phyloP scores from a whole-genome alignment of 2,113 vertebrate species.

The Solea senegalensis region DNA sequence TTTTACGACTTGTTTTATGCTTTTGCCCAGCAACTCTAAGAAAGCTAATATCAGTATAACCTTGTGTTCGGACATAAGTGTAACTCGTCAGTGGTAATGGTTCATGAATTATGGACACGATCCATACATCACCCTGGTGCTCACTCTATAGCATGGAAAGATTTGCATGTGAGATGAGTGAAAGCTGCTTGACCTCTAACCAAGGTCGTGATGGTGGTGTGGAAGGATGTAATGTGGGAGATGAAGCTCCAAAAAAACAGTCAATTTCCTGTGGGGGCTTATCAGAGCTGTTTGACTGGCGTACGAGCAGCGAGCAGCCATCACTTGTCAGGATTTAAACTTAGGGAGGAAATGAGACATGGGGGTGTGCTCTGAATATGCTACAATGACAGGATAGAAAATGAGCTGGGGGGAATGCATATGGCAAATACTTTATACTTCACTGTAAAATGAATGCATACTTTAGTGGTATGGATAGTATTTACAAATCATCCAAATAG shows the following conservation, averaged over 20 bases:
- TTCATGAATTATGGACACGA: slow-evolving; percentile 49
- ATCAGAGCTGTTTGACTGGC: slow-evolving; percentile 73
- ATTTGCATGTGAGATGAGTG: slow-evolving; percentile 72
- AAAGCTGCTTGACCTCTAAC: slow-evolving; percentile 74
- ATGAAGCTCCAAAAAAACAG: slow-evolving; percentile 66
- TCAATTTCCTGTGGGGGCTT: slow-evolving; percentile 76
- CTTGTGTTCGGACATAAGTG: slow-evolving; percentile 21
- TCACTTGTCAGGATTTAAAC: slow-evolving; percentile 79
- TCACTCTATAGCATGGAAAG: slow-evolving; percentile 38
- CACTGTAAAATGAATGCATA: slow-evolving; percentile 23
- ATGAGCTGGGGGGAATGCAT: slow-evolving; percentile 12
- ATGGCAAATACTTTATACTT: slow-evolving; percentile 14
- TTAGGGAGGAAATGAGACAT: slow-evolving; percentile 76
- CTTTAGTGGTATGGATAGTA: slow-evolving; percentile 27
- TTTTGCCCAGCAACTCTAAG: not conserved
- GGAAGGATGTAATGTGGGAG: slow-evolving; percentile 60
- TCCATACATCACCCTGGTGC: slow-evolving; percentile 40
- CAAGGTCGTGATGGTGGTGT: slow-evolving; percentile 65
- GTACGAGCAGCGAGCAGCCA: slow-evolving; percentile 65
- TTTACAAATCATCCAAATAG: slow-evolving; percentile 52
- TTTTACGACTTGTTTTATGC: slow-evolving; percentile 9
- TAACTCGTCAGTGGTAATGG: slow-evolving; percentile 46
- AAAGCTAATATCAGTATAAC: slow-evolving; percentile 21
- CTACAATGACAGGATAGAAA: slow-evolving; percentile 51
- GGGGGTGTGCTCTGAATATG: slow-evolving; percentile 67